Conservation (phyloP, 2,113 vertebrate species). For the Spea multiplicata region DNA sequence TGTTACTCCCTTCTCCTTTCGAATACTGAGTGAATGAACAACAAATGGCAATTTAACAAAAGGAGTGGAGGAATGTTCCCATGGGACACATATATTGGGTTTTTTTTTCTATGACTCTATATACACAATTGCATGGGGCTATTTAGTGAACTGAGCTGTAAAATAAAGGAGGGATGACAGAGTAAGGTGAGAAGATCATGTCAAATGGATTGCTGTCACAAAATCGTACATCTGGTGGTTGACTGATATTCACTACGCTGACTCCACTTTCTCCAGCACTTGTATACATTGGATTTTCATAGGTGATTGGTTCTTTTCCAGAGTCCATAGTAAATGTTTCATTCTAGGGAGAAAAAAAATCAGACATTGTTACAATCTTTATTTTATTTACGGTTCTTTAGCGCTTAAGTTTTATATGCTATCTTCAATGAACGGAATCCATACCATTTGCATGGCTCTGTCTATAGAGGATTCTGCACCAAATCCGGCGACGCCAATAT, state of each 20-base stretch:
- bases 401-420: background rate
- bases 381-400: too few species aligned
- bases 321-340: slow-evolving; percentile 79
- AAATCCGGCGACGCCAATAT: slow-evolving; percentile 79
- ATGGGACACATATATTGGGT: too few species aligned
- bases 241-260: slow-evolving; percentile 65
- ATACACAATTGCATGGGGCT: background rate
- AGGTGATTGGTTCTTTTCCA: slow-evolving; percentile 84
- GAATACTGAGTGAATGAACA: too few species aligned
- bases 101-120: too few species aligned
- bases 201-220: background rate
- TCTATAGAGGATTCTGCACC: slow-evolving; percentile 84
- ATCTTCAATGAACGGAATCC: slow-evolving; percentile 16
- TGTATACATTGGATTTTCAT: slow-evolving; percentile 91
- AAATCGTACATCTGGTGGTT: slow-evolving; percentile 72
- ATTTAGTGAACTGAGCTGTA: background rate
- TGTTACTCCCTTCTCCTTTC: too few species aligned
- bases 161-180: too few species aligned
- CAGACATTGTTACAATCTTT: too few species aligned
- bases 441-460: slow-evolving; percentile 89
- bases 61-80: too few species aligned
- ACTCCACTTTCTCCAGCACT: slow-evolving; percentile 61
- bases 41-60: too few species aligned
- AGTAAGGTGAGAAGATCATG: too few species aligned
- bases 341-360: slow-evolving; percentile 64